phyloP scores from a whole-genome alignment of 2,888 invertebrate genomes.

The Palloptera scutellata region DNA sequence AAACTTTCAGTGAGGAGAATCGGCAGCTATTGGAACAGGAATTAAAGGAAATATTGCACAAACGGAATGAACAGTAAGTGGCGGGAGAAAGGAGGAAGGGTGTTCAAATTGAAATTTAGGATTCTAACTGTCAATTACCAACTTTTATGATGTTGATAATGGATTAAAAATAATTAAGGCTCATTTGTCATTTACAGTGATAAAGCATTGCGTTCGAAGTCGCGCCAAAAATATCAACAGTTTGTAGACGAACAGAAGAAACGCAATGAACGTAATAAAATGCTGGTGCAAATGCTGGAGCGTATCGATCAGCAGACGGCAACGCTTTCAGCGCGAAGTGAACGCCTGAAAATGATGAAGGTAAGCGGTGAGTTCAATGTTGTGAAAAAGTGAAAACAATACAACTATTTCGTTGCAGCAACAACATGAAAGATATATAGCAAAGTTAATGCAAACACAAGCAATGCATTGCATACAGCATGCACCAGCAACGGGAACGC shows the following conservation, averaged over 20 bases:
- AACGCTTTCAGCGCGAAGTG: slow-evolving; percentile 69
- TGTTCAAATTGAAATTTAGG: background rate
- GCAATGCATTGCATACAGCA: slow-evolving; percentile 56
- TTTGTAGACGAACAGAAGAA: slow-evolving; percentile 69
- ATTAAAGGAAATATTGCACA: slow-evolving; percentile 66
- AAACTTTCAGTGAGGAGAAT: slow-evolving; percentile 65
- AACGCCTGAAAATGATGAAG: slow-evolving; percentile 68
- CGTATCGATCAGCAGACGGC: slow-evolving; percentile 69
- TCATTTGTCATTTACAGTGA: slow-evolving; percentile 46
- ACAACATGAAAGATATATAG: slow-evolving; percentile 63
- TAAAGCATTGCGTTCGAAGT: slow-evolving; percentile 52
- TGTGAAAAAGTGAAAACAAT: background rate
- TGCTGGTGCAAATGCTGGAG: slow-evolving; percentile 68
- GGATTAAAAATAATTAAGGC: background rate
- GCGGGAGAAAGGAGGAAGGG: slow-evolving; percentile 6
- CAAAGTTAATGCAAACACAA: slow-evolving; percentile 61
- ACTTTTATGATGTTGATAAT: background rate
- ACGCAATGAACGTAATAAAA: slow-evolving; percentile 70
- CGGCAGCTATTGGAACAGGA: slow-evolving; percentile 67
- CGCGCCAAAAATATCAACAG: slow-evolving; percentile 59
- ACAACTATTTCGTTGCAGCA: slow-evolving; percentile 44
- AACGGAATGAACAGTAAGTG: slow-evolving; percentile 67
- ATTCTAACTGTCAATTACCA: background rate
- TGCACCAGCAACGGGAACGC: slow-evolving; percentile 33
- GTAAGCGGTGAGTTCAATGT: slow-evolving; percentile 52